phyloP scores from a whole-genome alignment of 30 jellyfish, hydroid and myxozoan species.

The Cassiopea andromeda region DNA sequence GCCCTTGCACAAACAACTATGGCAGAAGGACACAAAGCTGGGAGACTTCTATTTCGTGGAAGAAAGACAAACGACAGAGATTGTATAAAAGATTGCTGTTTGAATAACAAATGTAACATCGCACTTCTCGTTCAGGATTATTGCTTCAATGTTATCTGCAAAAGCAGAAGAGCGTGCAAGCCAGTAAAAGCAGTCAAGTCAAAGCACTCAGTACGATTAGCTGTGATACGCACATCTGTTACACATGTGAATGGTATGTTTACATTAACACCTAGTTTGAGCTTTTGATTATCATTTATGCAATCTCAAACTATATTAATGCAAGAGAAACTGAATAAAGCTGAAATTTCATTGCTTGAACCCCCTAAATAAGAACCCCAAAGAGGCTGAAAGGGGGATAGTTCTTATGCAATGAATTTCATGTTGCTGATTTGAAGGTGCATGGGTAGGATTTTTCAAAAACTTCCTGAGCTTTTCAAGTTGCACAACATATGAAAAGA shows the following conservation, averaged over 20 bases:
- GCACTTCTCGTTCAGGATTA: slow-evolving; percentile 74
- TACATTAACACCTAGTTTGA: background rate
- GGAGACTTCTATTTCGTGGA: slow-evolving; percentile 53
- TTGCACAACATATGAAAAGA: too few relatives aligned
- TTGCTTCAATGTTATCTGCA: slow-evolving; percentile 81
- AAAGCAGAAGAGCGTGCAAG: slow-evolving; percentile 69
- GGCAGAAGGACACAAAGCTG: slow-evolving; percentile 50
- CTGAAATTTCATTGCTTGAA: too few relatives aligned
- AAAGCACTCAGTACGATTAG: slow-evolving; percentile 68
- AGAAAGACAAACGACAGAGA: slow-evolving; percentile 37
- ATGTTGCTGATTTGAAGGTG: too few relatives aligned
- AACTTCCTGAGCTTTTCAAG: too few relatives aligned
- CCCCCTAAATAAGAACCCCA: too few relatives aligned
- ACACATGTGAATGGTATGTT: background rate
- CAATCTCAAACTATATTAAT: too few relatives aligned
- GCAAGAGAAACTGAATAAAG: too few relatives aligned
- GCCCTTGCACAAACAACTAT: slow-evolving; percentile 7
- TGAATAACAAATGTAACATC: slow-evolving; percentile 55
- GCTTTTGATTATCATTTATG: too few relatives aligned
- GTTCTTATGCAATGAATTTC: too few relatives aligned
- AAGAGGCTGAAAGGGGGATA: too few relatives aligned
- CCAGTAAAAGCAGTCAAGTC: slow-evolving; percentile 55
- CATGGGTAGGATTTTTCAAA: too few relatives aligned
- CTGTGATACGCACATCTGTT: slow-evolving; percentile 55
- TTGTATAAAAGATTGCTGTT: slow-evolving; percentile 81